Evolutionary conservation across 2,888 invertebrate genomes (phyloP).

Genomic region (Cryptus viduatorius): DNA sequence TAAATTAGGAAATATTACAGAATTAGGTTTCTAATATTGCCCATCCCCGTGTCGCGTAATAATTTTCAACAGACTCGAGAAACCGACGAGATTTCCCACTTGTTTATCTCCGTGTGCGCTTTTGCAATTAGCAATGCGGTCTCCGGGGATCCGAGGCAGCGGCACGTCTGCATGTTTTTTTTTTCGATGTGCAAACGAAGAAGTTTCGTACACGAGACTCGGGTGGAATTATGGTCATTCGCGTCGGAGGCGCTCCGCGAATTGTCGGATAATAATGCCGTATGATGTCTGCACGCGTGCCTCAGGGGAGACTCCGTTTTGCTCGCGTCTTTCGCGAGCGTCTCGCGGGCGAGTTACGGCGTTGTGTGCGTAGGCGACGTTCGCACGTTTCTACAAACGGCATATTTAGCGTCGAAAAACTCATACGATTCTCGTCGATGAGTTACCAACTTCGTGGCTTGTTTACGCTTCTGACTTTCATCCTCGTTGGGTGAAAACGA

Average conservation of each 20-base stretch:
- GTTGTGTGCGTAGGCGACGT: constrained; percentile 59
- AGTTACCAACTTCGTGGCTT: constrained; percentile 40
- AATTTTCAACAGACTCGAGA: neutral
- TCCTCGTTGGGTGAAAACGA: constrained; percentile 65
- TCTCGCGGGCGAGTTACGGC: neutral
- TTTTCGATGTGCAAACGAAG: neutral
- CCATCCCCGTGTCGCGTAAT: neutral
- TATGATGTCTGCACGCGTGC: constrained; percentile 14
- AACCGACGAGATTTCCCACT: neutral
- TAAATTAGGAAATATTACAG: too few relatives aligned
- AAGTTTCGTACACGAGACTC: neutral
- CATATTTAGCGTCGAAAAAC: constrained; percentile 46
- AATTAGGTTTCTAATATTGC: too few relatives aligned
- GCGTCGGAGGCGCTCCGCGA: constrained; percentile 25
- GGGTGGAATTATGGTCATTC: constrained; percentile 28
- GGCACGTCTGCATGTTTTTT: neutral
- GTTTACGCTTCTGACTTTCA: constrained; percentile 65
- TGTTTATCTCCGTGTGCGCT: constrained; percentile 11
- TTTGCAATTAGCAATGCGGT: constrained; percentile 40
- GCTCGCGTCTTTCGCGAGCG: neutral
- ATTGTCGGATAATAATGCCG: constrained; percentile 29
- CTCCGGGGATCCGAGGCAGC: neutral
- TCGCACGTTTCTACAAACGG: constrained; percentile 72
- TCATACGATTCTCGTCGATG: constrained; percentile 41
- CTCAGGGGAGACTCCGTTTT: neutral